Base-by-base conservation (phyloP, 2,113 vertebrate species). In the Lutjanus erythropterus region DNA sequence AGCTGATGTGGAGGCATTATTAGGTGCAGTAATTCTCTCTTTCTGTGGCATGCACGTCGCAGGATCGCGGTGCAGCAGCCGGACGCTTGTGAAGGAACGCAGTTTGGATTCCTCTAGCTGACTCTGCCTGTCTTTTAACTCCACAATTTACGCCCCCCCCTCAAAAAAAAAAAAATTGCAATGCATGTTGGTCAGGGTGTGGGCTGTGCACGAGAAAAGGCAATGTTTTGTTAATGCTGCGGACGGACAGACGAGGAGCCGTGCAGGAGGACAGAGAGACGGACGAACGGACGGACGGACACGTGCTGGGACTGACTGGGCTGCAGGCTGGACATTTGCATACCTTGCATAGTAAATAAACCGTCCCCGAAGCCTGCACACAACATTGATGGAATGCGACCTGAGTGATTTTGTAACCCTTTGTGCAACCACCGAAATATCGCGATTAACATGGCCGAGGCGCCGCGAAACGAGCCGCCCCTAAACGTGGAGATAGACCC, bases 401-500 rank as follows among this genome's bases (percentile, higher is more conserved):
- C 86, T 21, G 84, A 83, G 75, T 89, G 86, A 91, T 86, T 92
- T 80, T 73, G 7, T 44, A 59, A 82, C 73, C 83, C 72, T 85
- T 85, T 84, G 80, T 86, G 85, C 82, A 71, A 44, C 78, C 18
- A 81, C 59, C 56, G 71, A 86, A 25, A 80, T 44, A 83, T 44
- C 55, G 44, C 31, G 47, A 72, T 79, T 87, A 95, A 92, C 90
- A 97, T 97, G 97, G 96, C 95, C 89, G 96, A 96, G 92, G 93
- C 94, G 6, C 84, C 88, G 75, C 90, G 93, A 72, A 85, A 94
- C 62, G 93, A 92, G 71, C 93, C 93, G 4, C 91, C 94, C 5
- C 88, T 90, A 66, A 96, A 96, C 88, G 94, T 98, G 65, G 96
- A 97, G 69, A 96, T 98, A 81, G 97, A 99, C 88, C 97, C 97